Evolutionary conservation across 2,888 invertebrate genomes (phyloP).

Genomic region (Drosophila colorata): DNA sequence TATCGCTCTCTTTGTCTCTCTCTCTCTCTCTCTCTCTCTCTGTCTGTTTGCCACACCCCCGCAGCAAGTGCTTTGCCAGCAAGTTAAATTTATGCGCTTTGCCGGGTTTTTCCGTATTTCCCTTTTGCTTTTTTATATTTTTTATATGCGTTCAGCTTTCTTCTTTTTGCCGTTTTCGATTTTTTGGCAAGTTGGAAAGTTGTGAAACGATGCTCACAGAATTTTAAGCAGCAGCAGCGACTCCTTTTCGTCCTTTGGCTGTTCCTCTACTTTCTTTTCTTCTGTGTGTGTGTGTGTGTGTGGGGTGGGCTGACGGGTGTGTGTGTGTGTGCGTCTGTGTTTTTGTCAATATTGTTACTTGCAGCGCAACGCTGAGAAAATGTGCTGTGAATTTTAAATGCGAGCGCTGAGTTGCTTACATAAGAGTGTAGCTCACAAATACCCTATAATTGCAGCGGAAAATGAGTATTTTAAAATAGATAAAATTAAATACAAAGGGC

Average conservation of each 20-base stretch:
- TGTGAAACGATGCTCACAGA: conserved; percentile 84
- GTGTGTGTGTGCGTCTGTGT: conserved; percentile 17
- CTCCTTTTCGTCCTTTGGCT: conserved; percentile 42
- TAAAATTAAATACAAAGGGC: no score
- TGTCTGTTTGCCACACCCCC: conserved; percentile 53
- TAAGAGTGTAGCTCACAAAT: conserved; percentile 44
- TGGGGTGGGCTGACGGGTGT: neutral
- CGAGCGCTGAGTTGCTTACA: conserved; percentile 64
- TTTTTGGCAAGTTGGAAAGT: conserved; percentile 83
- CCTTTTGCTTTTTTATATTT: conserved; percentile 21
- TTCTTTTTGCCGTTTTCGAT: conserved; percentile 65
- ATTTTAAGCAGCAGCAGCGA: conserved; percentile 81
- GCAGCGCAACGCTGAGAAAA: conserved; percentile 69
- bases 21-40: conserved; percentile 9
- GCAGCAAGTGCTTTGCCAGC: conserved; percentile 16
- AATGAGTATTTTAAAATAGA: neutral
- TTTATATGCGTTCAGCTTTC: conserved; percentile 21
- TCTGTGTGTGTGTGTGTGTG: conserved; percentile 8
- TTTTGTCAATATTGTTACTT: conserved; percentile 77
- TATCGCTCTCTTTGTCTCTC: conserved; percentile 3
- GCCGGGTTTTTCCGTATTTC: conserved; percentile 47
- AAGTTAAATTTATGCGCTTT: conserved; percentile 70
- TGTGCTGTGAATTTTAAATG: conserved; percentile 81
- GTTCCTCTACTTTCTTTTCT: neutral
- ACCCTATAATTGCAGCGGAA: neutral